Evolutionary conservation across 2,888 invertebrate genomes (phyloP).

Genomic region (Byasa hedistus): DNA sequence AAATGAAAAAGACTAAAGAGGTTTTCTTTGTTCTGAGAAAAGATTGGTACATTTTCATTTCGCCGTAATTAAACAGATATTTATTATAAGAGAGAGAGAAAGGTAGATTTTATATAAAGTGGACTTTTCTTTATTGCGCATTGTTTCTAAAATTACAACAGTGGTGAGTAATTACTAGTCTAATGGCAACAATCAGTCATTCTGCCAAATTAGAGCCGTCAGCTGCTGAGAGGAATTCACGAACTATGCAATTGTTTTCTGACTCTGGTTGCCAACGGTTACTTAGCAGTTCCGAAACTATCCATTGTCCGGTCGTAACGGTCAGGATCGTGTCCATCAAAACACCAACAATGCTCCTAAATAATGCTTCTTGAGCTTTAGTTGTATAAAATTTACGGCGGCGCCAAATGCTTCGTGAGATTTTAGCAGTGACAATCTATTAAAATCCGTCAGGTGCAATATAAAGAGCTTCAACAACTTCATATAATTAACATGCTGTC

Average conservation of each 20-base stretch:
- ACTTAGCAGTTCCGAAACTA: constrained; percentile 54
- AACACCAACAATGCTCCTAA: constrained; percentile 50
- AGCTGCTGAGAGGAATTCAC: constrained; percentile 42
- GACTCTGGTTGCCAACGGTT: constrained; percentile 46
- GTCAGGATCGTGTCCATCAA: constrained; percentile 73
- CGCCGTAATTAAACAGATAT: no score
- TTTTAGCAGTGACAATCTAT: neutral
- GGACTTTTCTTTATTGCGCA: neutral
- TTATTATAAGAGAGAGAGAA: neutral
- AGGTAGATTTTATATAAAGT: neutral
- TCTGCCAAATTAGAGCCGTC: constrained; percentile 58
- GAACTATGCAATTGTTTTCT: constrained; percentile 52
- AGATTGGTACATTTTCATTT: no score
- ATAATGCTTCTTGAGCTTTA: constrained; percentile 35
- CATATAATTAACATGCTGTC: no score
- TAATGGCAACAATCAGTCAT: constrained; percentile 57
- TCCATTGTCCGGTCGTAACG: constrained; percentile 52
- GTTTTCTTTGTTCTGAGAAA: no score
- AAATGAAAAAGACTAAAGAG: no score
- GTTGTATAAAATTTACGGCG: constrained; percentile 10
- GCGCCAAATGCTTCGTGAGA: neutral
- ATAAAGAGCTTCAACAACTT: no score
- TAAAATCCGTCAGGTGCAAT: no score
- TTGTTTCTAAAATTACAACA: constrained; percentile 20
- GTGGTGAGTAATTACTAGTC: constrained; percentile 33